These are phyloP conservation scores for Xestoiulus laeticollis DNA, from an alignment of 2,888 invertebrate species.

Conservation along the genomic window DNA sequence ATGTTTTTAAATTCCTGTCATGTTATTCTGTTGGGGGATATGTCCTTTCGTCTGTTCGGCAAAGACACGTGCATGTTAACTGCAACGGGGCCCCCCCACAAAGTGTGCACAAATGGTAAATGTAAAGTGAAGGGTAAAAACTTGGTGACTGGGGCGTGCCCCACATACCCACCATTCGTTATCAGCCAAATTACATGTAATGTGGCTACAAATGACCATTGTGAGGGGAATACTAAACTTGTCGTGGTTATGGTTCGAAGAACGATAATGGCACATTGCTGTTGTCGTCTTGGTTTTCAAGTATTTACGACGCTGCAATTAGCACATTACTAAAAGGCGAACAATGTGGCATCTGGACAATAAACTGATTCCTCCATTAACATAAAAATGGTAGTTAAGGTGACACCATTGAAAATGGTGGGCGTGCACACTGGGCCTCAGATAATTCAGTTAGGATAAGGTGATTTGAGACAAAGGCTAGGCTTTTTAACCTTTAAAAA, in stretches of 20 bases:
- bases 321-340: conserved; percentile 27
- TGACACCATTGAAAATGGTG: conserved; percentile 13
- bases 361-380: conserved; percentile 25
- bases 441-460: neutral
- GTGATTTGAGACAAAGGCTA: neutral
- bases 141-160: neutral
- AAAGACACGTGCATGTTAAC: neutral
- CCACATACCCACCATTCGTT: conserved; percentile 18
- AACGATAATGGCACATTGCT: neutral
- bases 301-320: conserved; percentile 11
- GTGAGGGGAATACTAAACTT: conserved; percentile 11
- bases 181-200: conserved; percentile 29
- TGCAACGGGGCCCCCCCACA: neutral
- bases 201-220: conserved; percentile 29
- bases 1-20: conserved; percentile 14
- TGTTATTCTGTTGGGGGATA: neutral
- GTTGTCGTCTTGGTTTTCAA: neutral
- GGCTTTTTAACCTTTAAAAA: neutral
- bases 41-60: neutral
- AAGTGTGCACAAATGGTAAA: neutral
- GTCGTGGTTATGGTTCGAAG: conserved; percentile 20
- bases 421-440: neutral
- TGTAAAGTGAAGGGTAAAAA: neutral
- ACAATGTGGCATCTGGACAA: conserved; percentile 15
- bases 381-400: conserved; percentile 37